Percentiles rank a stretch among this genome's conserved stretches.
phyloP scores from a whole-genome alignment of 2,113 vertebrate species.

The Uria aalge region DNA sequence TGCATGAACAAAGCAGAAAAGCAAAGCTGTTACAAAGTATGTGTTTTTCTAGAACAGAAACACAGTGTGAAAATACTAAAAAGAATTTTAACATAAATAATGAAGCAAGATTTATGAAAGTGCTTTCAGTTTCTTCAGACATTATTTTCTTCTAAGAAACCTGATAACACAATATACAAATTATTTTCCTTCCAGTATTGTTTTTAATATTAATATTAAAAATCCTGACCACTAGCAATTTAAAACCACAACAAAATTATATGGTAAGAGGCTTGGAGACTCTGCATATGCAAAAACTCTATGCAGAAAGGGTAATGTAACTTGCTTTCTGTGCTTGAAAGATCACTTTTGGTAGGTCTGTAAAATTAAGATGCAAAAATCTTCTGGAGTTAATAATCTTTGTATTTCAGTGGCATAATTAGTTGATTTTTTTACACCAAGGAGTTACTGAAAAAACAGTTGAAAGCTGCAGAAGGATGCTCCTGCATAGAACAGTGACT shows the following conservation, averaged over 20 bases:
- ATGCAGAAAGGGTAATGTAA: neutral
- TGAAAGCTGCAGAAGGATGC: neutral
- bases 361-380: neutral
- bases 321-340: neutral
- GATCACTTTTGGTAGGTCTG: neutral
- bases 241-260: neutral
- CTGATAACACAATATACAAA: neutral
- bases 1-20: neutral
- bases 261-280: neutral
- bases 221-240: neutral
- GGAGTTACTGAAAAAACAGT: slow-evolving; percentile 26
- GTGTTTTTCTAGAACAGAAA: neutral
- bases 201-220: neutral
- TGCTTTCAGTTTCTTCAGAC: neutral
- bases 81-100: neutral
- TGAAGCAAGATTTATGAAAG: neutral
- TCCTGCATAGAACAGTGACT: neutral
- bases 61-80: neutral
- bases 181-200: neutral
- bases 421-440: neutral
- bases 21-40: neutral
- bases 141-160: neutral
- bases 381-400: neutral
- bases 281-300: neutral
- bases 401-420: neutral